Conservation (phyloP, 2,888 invertebrate genomes). For the Taenaris catops region DNA sequence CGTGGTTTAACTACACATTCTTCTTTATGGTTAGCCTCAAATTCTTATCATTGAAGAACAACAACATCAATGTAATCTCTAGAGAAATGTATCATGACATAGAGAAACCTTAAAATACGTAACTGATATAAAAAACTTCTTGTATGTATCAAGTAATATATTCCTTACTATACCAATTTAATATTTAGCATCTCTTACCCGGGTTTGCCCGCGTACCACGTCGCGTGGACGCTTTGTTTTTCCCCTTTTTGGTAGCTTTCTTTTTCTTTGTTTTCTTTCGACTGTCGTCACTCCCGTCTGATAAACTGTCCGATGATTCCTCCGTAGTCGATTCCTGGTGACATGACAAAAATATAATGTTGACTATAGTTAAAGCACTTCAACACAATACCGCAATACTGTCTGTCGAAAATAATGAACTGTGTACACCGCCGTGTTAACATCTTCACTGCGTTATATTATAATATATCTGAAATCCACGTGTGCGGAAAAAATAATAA, state of each 20-base stretch:
- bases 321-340: constrained; percentile 58
- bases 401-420: too few species aligned
- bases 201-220: constrained; percentile 75
- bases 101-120: too few species aligned
- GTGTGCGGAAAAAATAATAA: too few species aligned
- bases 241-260: constrained; percentile 53
- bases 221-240: constrained; percentile 39
- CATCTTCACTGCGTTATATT: too few species aligned
- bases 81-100: constrained; percentile 79
- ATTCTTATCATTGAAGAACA: constrained; percentile 64
- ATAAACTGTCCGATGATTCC: constrained; percentile 54
- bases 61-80: constrained; percentile 78
- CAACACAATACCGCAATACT: too few species aligned
- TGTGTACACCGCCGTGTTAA: too few species aligned
- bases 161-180: too few species aligned
- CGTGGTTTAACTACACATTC: constrained; percentile 74
- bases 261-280: constrained; percentile 68
- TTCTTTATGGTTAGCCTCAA: constrained; percentile 48
- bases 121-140: too few species aligned
- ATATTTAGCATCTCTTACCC: too few species aligned
- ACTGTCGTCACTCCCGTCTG: constrained; percentile 63
- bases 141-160: too few species aligned
- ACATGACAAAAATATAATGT: neutral
- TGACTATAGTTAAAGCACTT: neutral
- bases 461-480: too few species aligned